These are phyloP conservation scores for Phyllotreta striolata DNA, from an alignment of 2,888 invertebrate genomes.

Conservation along the genomic window DNA sequence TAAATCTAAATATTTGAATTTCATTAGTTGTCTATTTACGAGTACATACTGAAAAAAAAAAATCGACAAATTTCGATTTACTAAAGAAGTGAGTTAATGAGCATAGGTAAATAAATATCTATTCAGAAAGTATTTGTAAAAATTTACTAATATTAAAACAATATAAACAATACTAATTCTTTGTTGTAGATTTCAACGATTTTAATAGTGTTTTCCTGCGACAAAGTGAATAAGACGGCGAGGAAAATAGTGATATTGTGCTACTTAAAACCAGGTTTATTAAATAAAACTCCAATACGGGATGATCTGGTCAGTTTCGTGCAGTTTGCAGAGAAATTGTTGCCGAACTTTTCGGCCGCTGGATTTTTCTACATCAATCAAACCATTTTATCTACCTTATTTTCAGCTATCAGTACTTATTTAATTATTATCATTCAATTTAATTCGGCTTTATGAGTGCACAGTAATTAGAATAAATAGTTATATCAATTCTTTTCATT, in stretches of 20 bases:
- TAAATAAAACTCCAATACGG: slow-evolving; percentile 31
- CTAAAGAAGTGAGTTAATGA: too few species aligned
- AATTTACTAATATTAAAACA: too few species aligned
- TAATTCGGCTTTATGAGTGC: slow-evolving; percentile 29
- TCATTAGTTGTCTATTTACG: too few species aligned
- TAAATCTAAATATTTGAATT: too few species aligned
- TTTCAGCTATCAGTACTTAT: slow-evolving; percentile 38
- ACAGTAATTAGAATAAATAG: too few species aligned
- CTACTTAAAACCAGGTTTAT: slow-evolving; percentile 34
- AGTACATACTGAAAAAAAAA: too few species aligned
- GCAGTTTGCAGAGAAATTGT: slow-evolving; percentile 28
- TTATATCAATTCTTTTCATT: too few species aligned
- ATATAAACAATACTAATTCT: not conserved
- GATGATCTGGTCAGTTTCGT: slow-evolving; percentile 34
- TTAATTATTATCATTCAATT: slow-evolving; percentile 41
- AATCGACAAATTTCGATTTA: too few species aligned
- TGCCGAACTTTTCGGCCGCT: slow-evolving; percentile 39
- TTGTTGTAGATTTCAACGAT: slow-evolving; percentile 38
- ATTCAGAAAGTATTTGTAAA: too few species aligned
- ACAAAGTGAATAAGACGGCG: slow-evolving; percentile 36
- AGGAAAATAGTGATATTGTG: slow-evolving; percentile 31
- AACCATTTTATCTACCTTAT: slow-evolving; percentile 32
- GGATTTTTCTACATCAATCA: slow-evolving; percentile 41
- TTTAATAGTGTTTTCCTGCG: slow-evolving; percentile 35
- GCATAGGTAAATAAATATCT: too few species aligned